Conservation (phyloP, 2,797 vertebrate species). For the Acanthornis magna region DNA sequence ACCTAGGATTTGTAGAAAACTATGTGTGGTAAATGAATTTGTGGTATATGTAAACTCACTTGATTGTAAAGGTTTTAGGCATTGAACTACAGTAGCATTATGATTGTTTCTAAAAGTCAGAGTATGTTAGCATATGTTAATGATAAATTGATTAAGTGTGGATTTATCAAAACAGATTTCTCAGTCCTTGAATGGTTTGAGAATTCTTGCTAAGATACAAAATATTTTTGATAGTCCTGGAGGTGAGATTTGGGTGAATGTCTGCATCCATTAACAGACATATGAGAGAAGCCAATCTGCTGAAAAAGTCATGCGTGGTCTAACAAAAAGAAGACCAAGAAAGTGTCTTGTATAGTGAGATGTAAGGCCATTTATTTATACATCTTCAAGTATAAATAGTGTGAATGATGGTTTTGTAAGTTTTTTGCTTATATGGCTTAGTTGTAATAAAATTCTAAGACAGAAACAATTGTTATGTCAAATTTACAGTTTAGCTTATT, state of each 20-base stretch:
- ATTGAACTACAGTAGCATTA: background rate
- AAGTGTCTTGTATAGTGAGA: background rate
- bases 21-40: background rate
- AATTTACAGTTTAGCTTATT: background rate
- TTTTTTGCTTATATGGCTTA: background rate
- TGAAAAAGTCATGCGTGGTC: background rate
- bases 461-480: background rate
- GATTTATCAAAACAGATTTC: background rate
- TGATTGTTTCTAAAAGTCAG: background rate
- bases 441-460: background rate
- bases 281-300: background rate
- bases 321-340: background rate
- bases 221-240: background rate
- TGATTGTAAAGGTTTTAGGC: background rate
- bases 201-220: background rate
- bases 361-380: background rate
- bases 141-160: background rate
- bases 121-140: background rate
- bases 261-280: background rate
- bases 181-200: background rate
- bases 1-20: background rate
- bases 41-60: background rate
- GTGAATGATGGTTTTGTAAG: background rate
- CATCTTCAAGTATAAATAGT: background rate
- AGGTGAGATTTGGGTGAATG: background rate